Evolutionary conservation across 2,797 vertebrate genomes (phyloP).

Genomic region (Lacerta agilis): DNA sequence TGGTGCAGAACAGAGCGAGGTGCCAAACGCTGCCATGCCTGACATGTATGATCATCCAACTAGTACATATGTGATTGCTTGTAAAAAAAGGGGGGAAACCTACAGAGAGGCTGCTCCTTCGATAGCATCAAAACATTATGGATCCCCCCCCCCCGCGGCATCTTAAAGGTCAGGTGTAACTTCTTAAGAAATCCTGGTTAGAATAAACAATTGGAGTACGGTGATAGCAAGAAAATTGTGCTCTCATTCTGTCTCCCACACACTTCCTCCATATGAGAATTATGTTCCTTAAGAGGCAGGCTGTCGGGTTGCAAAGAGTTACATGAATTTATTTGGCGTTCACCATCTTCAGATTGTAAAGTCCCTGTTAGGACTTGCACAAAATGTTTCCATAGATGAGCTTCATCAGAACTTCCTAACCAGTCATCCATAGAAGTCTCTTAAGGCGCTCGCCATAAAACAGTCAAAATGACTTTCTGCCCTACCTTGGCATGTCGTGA

Average conservation of each 20-base stretch:
- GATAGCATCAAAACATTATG: too few relatives aligned
- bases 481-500: not conserved
- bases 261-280: too few relatives aligned
- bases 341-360: not conserved
- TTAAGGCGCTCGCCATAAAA: not conserved
- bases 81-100: too few relatives aligned
- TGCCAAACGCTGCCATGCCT: not conserved
- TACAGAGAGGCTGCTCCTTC: not conserved
- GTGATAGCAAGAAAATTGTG: not conserved
- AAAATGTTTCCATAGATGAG: not conserved
- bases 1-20: not conserved
- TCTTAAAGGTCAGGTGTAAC: not conserved
- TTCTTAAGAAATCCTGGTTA: constrained; percentile 5
- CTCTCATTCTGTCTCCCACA: not conserved
- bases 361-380: not conserved
- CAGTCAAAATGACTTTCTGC: not conserved
- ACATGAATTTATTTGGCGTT: not conserved
- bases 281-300: not conserved
- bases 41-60: not conserved
- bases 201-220: not conserved
- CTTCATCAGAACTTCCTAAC: not conserved
- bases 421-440: not conserved
- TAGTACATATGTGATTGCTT: not conserved
- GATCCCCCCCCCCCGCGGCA: too few relatives aligned
- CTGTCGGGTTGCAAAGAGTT: not conserved